phyloP scores from a whole-genome alignment of 1,140 invertebrate genomes.

The Acromyrmex heyeri region DNA sequence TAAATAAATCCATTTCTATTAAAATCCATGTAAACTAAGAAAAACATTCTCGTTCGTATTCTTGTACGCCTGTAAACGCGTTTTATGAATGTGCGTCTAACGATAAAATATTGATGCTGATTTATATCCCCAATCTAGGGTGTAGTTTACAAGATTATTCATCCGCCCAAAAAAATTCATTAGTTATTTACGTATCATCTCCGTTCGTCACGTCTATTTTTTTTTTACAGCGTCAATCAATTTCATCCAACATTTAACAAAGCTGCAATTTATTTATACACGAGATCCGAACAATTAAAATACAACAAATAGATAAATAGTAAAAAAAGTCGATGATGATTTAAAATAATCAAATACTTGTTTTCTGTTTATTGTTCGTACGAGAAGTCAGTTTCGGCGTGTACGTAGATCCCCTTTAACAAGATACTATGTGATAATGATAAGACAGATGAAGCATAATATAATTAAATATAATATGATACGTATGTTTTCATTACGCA shows the following conservation, averaged over 20 bases:
- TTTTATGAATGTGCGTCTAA: slow-evolving; percentile 6
- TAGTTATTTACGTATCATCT: slow-evolving; percentile 11
- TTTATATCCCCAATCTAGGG: background rate
- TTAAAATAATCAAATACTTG: background rate
- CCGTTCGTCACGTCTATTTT: background rate
- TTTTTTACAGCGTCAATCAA: background rate
- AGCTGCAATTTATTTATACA: background rate
- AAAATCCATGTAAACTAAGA: background rate
- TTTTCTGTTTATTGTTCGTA: background rate
- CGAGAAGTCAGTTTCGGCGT: background rate
- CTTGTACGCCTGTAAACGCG: background rate
- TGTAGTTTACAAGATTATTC: background rate
- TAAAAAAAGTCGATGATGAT: background rate
- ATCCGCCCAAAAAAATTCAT: background rate
- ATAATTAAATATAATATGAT: background rate
- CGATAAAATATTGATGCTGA: slow-evolving; percentile 28
- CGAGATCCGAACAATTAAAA: background rate
- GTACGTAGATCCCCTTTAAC: background rate
- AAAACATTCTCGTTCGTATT: background rate
- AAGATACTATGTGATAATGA: background rate
- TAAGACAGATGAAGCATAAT: background rate
- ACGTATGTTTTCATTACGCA: background rate
- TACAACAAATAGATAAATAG: background rate
- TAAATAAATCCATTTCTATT: slow-evolving; percentile 2
- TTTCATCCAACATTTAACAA: background rate